Percentiles rank a stretch among this genome's conserved stretches.
Conservation (phyloP, 2,797 vertebrate species). For the Acropternis orthonyx region DNA sequence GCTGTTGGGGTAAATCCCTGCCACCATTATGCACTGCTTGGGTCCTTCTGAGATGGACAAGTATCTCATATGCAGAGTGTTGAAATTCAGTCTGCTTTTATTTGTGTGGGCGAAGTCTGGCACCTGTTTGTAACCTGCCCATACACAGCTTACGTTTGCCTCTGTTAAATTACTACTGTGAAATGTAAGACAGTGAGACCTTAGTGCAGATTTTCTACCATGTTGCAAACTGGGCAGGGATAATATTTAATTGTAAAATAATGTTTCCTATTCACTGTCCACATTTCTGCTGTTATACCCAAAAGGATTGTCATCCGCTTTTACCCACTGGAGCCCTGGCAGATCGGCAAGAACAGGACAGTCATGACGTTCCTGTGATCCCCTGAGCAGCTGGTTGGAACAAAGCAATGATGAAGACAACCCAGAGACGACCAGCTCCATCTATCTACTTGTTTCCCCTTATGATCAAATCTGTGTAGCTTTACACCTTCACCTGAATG, state of each 20-base stretch:
- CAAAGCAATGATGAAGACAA: not conserved
- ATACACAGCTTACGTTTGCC: not conserved
- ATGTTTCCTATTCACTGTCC: not conserved
- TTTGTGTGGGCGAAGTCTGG: not conserved
- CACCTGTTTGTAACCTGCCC: not conserved
- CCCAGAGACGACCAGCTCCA: not conserved
- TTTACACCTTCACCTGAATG: not conserved
- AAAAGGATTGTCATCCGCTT: conserved; percentile 87
- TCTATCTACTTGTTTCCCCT: not conserved
- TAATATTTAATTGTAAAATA: not conserved
- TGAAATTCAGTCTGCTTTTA: not conserved
- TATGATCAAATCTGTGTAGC: not conserved
- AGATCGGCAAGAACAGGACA: conserved; percentile 93
- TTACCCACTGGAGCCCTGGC: conserved; percentile 86
- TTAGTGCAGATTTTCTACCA: not conserved
- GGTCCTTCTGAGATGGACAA: not conserved
- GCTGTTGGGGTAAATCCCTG: not conserved
- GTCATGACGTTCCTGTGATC: conserved; percentile 90
- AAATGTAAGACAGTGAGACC: not conserved
- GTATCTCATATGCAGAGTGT: not conserved
- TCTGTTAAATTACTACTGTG: not conserved
- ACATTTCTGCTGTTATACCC: not conserved
- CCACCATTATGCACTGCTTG: not conserved
- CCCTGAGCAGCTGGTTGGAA: rapidly evolving
- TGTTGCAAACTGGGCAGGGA: not conserved